Evolutionary conservation across 2,113 vertebrate species (phyloP).

Genomic region (Garra rufa): DNA sequence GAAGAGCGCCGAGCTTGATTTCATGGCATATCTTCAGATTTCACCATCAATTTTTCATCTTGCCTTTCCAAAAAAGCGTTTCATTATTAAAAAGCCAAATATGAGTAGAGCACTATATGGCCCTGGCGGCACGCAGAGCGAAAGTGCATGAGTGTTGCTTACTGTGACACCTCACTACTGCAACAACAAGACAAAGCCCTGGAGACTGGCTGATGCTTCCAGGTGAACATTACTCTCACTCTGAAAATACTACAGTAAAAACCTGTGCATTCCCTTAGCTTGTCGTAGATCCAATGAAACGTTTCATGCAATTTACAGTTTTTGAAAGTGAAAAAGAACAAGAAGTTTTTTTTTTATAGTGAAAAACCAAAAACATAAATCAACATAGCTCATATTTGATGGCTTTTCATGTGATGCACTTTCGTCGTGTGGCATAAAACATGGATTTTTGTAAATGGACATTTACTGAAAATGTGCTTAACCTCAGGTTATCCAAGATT

Average conservation of each 20-base stretch:
- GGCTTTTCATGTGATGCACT: too few species aligned
- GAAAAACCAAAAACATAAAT: too few species aligned
- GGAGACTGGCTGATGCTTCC: conserved; percentile 36
- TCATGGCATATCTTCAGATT: conserved; percentile 59
- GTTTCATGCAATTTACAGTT: too few species aligned
- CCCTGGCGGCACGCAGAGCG: conserved; percentile 30
- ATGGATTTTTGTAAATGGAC: too few species aligned
- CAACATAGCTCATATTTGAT: too few species aligned
- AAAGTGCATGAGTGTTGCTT: conserved; percentile 36
- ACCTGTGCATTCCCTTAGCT: too few species aligned
- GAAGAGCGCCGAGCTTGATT: conserved; percentile 60
- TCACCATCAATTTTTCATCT: conserved; percentile 61
- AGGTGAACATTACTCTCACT: conserved; percentile 9
- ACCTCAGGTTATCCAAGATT: too few species aligned
- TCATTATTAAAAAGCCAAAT: conserved; percentile 61
- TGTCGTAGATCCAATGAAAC: too few species aligned
- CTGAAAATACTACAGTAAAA: not conserved
- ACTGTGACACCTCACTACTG: conserved; percentile 12
- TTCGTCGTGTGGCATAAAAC: too few species aligned
- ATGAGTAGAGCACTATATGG: conserved; percentile 46
- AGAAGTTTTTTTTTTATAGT: too few species aligned
- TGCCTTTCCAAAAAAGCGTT: conserved; percentile 56
- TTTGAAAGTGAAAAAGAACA: too few species aligned
- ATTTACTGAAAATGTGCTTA: too few species aligned
- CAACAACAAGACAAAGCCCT: conserved; percentile 33